A percentile compares a stretch with the other conserved stretches of the same genome.
Conservation (phyloP, 2,888 invertebrate genomes). For the Proisotoma minuta region DNA sequence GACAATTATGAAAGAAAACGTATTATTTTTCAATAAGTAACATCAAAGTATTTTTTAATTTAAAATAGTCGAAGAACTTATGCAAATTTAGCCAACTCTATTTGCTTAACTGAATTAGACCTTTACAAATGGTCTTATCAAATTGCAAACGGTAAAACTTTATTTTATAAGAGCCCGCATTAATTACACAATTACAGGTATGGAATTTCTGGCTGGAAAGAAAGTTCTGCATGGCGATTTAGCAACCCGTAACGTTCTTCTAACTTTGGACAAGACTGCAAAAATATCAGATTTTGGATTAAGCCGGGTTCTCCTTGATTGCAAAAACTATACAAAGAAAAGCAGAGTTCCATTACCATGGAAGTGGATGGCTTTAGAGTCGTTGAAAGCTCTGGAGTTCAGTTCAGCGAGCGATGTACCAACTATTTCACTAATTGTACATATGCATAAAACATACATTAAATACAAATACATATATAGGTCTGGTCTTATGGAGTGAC, state of each 20-base stretch:
- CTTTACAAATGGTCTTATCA: constrained; percentile 32
- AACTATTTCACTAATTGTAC: background rate
- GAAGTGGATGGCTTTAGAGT: constrained; percentile 37
- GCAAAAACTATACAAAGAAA: constrained; percentile 32
- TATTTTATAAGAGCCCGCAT: no score
- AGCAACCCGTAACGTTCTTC: constrained; percentile 31
- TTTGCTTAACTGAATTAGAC: constrained; percentile 16
- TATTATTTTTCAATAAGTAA: no score
- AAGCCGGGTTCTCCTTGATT: constrained; percentile 23
- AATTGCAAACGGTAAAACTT: constrained; percentile 33
- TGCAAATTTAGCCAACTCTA: constrained; percentile 15
- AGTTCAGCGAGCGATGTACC: background rate
- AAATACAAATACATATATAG: background rate
- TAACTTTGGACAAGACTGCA: constrained; percentile 24
- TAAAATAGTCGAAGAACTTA: constrained; percentile 7
- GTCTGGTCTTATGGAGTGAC: constrained; percentile 26
- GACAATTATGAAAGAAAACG: no score
- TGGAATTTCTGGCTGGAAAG: constrained; percentile 25
- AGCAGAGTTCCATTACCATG: constrained; percentile 31
- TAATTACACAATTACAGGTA: no score
- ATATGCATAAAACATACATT: background rate
- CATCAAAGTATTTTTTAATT: no score
- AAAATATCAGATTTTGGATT: constrained; percentile 37
- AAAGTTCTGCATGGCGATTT: constrained; percentile 37
- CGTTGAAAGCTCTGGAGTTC: constrained; percentile 12